phyloP scores from a whole-genome alignment of 2,113 vertebrate genomes.

The Ochotona princeps region DNA sequence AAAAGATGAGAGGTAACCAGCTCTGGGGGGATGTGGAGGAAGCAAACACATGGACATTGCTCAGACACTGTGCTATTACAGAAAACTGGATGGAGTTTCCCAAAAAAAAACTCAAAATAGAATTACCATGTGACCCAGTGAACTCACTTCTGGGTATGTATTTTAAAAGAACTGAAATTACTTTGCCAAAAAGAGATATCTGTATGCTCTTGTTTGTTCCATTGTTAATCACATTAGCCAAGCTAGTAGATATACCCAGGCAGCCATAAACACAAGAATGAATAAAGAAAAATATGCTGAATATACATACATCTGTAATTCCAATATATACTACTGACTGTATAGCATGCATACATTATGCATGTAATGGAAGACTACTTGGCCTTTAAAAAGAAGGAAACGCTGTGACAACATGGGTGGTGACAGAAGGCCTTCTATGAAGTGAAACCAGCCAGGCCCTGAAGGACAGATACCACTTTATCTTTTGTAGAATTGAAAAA shows the following conservation, averaged over 20 bases:
- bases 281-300: not conserved
- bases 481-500: too few species aligned
- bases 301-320: too few species aligned
- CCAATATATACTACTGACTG: too few species aligned
- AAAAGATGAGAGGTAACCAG: not conserved
- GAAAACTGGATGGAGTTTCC: not conserved
- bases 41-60: too few species aligned
- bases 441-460: not conserved
- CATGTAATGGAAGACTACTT: not conserved
- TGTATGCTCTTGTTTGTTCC: not conserved
- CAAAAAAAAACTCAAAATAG: not conserved
- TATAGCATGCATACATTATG: too few species aligned
- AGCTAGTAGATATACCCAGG: too few species aligned
- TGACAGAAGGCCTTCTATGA: too few species aligned
- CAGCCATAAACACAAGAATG: not conserved
- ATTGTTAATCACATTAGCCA: not conserved
- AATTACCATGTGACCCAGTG: not conserved
- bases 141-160: not conserved
- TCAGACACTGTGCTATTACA: too few species aligned
- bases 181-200: not conserved
- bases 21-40: too few species aligned
- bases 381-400: not conserved
- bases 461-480: too few species aligned
- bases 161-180: not conserved
- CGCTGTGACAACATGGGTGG: not conserved